Percentiles rank a stretch among this genome's conserved stretches.
Conservation (phyloP, 2,113 vertebrate species). For the Conger conger region DNA sequence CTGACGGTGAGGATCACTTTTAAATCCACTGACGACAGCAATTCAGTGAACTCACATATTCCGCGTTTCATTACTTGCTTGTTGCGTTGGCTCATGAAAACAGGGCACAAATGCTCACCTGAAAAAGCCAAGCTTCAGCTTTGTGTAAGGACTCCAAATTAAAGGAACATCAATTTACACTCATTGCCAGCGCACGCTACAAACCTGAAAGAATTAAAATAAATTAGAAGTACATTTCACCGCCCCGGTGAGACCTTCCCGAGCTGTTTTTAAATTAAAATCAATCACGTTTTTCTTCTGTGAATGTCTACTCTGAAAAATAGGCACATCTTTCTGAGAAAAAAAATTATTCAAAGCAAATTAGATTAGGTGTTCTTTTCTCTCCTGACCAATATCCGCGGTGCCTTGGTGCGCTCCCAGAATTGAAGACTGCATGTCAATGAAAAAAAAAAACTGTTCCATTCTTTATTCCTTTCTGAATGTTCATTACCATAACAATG, state of each 20-base stretch:
- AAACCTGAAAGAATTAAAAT: neutral
- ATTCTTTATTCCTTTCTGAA: constrained; percentile 8
- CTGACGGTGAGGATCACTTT: neutral
- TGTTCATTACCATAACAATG: constrained; percentile 6
- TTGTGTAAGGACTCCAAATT: neutral
- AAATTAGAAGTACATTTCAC: neutral
- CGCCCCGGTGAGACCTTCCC: neutral
- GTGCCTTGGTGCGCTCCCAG: neutral
- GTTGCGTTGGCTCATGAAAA: neutral
- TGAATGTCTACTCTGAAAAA: neutral
- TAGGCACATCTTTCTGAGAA: neutral
- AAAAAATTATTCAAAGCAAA: constrained; percentile 28
- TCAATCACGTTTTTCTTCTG: neutral
- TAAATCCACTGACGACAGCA: no score
- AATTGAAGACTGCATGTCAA: neutral
- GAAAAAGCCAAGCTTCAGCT: neutral
- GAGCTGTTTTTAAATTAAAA: neutral
- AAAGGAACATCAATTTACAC: neutral
- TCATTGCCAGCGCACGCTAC: neutral
- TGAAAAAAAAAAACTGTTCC: neutral
- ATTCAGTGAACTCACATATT: neutral
- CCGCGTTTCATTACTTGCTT: neutral
- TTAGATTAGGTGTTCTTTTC: constrained; percentile 33
- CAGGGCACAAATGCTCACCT: neutral
- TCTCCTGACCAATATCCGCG: neutral